These are phyloP conservation scores for Charanyca ferruginea DNA, from an alignment of 2,888 invertebrate genomes.

Conservation along the genomic window DNA sequence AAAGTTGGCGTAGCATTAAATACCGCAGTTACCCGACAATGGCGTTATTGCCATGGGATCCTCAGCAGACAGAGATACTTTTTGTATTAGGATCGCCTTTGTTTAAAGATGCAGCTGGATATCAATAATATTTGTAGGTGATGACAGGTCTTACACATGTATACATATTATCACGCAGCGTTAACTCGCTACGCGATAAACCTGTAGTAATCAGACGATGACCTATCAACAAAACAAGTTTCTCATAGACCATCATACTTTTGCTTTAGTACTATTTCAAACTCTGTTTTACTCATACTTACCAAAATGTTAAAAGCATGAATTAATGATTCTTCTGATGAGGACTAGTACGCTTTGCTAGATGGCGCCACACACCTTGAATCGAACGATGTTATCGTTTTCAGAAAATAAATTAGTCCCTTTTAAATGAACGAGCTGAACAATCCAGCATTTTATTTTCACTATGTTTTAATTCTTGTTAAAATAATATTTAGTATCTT, in stretches of 20 bases:
- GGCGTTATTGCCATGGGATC: no score
- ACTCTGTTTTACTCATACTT: slow-evolving; percentile 30
- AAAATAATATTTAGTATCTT: slow-evolving; percentile 3
- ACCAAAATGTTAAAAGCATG: slow-evolving; percentile 44
- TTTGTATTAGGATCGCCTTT: no score
- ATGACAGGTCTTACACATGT: no score
- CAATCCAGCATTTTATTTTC: background rate
- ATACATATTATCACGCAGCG: no score
- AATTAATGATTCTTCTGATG: background rate
- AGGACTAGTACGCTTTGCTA: slow-evolving; percentile 10
- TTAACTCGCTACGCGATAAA: background rate
- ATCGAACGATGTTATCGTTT: no score
- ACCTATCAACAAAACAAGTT: background rate
- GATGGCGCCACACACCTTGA: slow-evolving; percentile 29
- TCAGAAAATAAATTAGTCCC: no score
- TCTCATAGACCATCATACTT: slow-evolving; percentile 7
- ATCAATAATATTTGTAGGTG: no score
- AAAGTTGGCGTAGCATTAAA: no score
- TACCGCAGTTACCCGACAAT: no score
- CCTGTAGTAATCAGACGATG: background rate
- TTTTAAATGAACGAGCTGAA: background rate
- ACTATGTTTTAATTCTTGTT: background rate
- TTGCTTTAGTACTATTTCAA: slow-evolving; percentile 30
- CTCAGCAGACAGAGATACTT: no score
- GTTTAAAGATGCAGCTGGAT: no score